Evolutionary conservation across 2,888 invertebrate genomes (phyloP), one percentile per base, ranked within the genome.

Genomic region (Athalia circularis): DNA sequence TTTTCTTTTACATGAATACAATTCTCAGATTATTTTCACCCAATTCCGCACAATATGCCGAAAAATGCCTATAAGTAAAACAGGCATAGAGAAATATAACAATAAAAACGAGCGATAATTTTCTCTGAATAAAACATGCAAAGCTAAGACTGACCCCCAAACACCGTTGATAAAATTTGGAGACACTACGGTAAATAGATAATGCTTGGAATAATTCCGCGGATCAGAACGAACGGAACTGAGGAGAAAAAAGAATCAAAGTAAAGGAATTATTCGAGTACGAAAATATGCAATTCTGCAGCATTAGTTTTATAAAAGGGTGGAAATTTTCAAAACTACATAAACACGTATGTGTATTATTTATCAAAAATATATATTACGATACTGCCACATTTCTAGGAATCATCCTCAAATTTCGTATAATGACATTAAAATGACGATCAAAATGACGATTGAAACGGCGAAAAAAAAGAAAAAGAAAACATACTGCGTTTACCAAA

Each of bases 341-440:
- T 48, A 67, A 50, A 67, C 48, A 70, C 52, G 54, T 70, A 70
- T 70, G 54, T 57, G 29, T 29, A 29, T 29, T 29, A 29, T 29
- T 29, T 29, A 29, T 29, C 29, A 29, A 29, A 29, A 29, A 29
- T 29, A 29, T 70, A 52, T 45, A 70, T 57, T 43, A 70, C 54
- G 54, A 70, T 54, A 67, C 67, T 70, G 57, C 57, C 52, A 70
- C 70, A 54, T 70, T n/a, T 52, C 54, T 70, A 70, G 54, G 54
- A 70, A 70, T 57, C 29, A 54, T 70, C 70, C 29, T 70, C 54
- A 15, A 70, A 29, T 54, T 70, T 70, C 57, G 57, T 57, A 57
- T 57, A 54, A 70, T 54, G 6, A 68, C 29, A 43, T 5, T 3
- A 29, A 54, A 43, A 68, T n/a, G 54, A 5, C 5, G 54, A 45